Evolutionary conservation across 2,888 invertebrate species (phyloP).

Genomic region (Agrotis ipsilon): DNA sequence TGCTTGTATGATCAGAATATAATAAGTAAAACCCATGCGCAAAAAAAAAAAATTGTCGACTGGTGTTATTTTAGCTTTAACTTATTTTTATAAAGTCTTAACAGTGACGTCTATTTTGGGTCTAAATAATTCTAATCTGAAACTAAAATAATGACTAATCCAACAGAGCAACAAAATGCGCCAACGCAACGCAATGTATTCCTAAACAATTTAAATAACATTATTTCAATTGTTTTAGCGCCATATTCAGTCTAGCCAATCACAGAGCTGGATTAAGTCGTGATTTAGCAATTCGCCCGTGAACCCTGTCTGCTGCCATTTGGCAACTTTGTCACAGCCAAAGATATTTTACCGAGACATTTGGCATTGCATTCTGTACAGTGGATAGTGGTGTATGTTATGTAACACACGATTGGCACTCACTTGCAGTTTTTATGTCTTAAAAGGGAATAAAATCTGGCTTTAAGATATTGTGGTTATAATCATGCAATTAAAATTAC

Average conservation of each 20-base stretch:
- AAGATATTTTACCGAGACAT: constrained; percentile 69
- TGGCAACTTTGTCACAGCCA: constrained; percentile 72
- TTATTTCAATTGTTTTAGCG: constrained; percentile 38
- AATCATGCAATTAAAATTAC: neutral
- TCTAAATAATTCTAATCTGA: neutral
- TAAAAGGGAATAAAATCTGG: constrained; percentile 27
- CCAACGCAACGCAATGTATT: neutral
- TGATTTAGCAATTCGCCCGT: constrained; percentile 71
- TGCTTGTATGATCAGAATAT: too few relatives aligned
- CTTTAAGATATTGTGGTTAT: neutral
- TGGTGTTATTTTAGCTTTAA: too few relatives aligned
- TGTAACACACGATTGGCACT: constrained; percentile 52
- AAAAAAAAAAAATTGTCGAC: too few relatives aligned
- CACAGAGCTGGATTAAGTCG: neutral
- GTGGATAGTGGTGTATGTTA: constrained; percentile 50
- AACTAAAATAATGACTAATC: neutral
- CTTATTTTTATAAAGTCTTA: too few relatives aligned
- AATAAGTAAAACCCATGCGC: too few relatives aligned
- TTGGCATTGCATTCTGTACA: constrained; percentile 67
- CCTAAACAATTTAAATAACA: constrained; percentile 2
- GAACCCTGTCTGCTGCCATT: constrained; percentile 73
- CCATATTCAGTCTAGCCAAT: constrained; percentile 38
- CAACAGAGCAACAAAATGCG: neutral
- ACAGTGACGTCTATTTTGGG: neutral
- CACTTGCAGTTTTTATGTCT: constrained; percentile 19